Evolutionary conservation across 2,113 vertebrate genomes (phyloP), one percentile per base, ranked within the genome.

Genomic region (Hypocryptadius cinnamomeus): DNA sequence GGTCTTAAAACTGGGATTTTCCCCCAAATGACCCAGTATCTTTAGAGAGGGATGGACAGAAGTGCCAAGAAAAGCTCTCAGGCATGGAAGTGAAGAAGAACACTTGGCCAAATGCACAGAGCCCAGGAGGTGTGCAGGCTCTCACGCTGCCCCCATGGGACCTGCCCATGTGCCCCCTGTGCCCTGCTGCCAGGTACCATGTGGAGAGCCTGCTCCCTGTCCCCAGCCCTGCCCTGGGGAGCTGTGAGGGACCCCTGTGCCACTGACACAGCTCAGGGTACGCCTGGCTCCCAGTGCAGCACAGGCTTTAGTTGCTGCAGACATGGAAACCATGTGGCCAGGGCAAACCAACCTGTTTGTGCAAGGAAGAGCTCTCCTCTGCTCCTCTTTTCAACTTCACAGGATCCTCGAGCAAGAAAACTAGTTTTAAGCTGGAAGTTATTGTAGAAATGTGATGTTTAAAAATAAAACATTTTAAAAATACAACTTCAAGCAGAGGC

Each of bases 101-200:
- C 22, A 48, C 9, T 18, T 53, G 50, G 72, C 45, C 53, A 21
- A 65, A 48, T 33, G 59, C 51, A n/a, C 0, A 1, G 51, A 53
- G 11, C 17, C 25, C 57, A 54, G 42, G 31, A 57, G 47, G 37
- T 0, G 12, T 6, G 22, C 81, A 54, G 48, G 40, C 25, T 59
- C 37, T 8, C 63, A 16, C 0, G 2, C 13, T 45, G 31, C 5
- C 14, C 56, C 13, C 3, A 1, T 2, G 24, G 71, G 15, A 57
- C 27, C 48, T 39, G 61, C 40, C 48, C 68, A 13, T 1, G 60
- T 74, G 57, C n/a, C 60, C 35, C 24, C 48, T 13, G 13, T 5
- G 16, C 24, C 47, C 48, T 50, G 44, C 39, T 4, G 8, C 31
- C 1, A 2, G 13, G 50, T 8, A 12, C 33, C 0, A 0, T 7